Percentiles rank a stretch among this genome's conserved stretches.
Evolutionary conservation across 1,140 invertebrate species (phyloP).

Genomic region (Limonius californicus): DNA sequence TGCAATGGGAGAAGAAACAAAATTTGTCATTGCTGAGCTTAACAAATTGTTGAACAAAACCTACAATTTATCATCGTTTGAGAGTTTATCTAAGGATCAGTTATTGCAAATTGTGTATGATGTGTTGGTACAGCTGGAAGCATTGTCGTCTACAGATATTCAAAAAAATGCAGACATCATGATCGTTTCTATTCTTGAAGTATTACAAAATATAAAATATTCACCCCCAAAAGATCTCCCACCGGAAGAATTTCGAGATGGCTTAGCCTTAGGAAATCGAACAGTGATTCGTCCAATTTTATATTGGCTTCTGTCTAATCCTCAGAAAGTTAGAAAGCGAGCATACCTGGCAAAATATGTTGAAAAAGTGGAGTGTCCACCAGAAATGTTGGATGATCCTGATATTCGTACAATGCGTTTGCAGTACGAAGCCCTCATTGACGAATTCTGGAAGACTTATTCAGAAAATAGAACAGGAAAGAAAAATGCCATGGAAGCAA

Average conservation of each 20-base stretch:
- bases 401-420: conserved; percentile 10
- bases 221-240: background rate
- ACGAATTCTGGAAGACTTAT: conserved; percentile 28
- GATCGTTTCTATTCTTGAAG: background rate
- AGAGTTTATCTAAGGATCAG: background rate
- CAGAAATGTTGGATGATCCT: conserved; percentile 9
- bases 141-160: background rate
- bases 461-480: conserved; percentile 16
- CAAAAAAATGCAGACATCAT: conserved; percentile 36
- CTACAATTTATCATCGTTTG: conserved; percentile 17
- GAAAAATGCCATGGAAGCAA: conserved; percentile 11
- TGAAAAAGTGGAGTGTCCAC: conserved; percentile 22
- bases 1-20: conserved; percentile 3
- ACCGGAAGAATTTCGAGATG: background rate
- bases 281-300: conserved; percentile 13
- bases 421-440: conserved; percentile 19
- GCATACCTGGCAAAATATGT: conserved; percentile 24
- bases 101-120: conserved; percentile 4
- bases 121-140: background rate
- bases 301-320: conserved; percentile 16
- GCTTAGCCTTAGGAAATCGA: background rate
- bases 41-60: conserved; percentile 12
- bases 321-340: conserved; percentile 6
- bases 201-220: conserved; percentile 18
- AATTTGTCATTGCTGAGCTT: conserved; percentile 14